A percentile compares a stretch with the other conserved stretches of the same genome.
Conservation (phyloP, 2,888 invertebrate genomes). For the Gnatocerus cornutus region DNA sequence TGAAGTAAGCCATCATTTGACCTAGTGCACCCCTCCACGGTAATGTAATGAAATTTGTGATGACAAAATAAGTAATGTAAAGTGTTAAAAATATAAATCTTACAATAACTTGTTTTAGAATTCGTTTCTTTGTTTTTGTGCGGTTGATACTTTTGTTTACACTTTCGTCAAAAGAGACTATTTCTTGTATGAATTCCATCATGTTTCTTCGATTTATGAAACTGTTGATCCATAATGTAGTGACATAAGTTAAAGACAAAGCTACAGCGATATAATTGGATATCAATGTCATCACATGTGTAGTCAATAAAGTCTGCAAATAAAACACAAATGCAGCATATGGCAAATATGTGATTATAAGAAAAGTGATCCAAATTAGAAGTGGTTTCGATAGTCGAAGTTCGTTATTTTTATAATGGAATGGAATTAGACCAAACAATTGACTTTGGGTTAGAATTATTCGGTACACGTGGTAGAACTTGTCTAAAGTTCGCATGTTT, state of each 20-base stretch:
- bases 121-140: background rate
- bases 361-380: background rate
- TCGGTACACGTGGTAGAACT: background rate
- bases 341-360: background rate
- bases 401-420: background rate
- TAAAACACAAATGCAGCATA: background rate
- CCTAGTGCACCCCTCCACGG: no score
- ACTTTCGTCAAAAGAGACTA: background rate
- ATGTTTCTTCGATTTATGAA: background rate
- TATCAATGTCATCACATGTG: background rate
- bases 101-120: background rate
- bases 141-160: background rate
- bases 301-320: background rate
- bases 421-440: slow-evolving; percentile 21
- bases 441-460: slow-evolving; percentile 5
- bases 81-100: background rate
- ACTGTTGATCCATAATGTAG: background rate
- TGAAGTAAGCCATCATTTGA: background rate
- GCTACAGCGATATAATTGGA: background rate
- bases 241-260: background rate
- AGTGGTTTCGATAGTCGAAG: background rate
- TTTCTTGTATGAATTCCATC: background rate
- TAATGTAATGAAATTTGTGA: no score
- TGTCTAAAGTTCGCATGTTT: background rate
- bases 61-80: background rate